Evolutionary conservation across 2,888 invertebrate genomes (phyloP).

Genomic region (Latheticus oryzae): DNA sequence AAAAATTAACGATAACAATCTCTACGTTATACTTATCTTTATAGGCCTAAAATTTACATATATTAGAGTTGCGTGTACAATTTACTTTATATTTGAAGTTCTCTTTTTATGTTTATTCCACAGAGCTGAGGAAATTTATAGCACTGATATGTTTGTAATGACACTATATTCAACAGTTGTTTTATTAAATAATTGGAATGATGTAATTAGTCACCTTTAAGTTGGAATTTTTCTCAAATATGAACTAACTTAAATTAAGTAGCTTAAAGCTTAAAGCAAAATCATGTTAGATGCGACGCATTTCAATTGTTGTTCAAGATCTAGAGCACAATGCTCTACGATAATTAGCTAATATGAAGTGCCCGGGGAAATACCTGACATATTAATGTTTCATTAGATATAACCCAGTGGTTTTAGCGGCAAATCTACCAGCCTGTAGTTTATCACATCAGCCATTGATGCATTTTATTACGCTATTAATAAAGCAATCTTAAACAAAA

Average conservation of each 20-base stretch:
- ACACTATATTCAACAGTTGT: conserved; percentile 23
- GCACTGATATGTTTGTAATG: conserved; percentile 10
- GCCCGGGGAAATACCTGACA: conserved; percentile 33
- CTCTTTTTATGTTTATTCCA: conserved; percentile 17
- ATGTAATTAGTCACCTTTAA: conserved; percentile 2
- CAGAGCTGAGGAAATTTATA: conserved; percentile 18
- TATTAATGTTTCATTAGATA: conserved; percentile 30
- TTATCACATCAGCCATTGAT: conserved; percentile 33
- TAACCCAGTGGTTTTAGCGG: conserved; percentile 28
- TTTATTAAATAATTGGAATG: conserved; percentile 8
- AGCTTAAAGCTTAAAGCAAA: conserved; percentile 5
- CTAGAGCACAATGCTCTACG: conserved; percentile 16
- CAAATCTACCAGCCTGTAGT: conserved; percentile 28
- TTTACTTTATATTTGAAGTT: conserved; percentile 17
- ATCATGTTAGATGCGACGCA: conserved; percentile 9
- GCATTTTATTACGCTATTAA: conserved; percentile 36
- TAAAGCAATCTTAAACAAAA: conserved; percentile 1
- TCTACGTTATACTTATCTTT: conserved; percentile 37
- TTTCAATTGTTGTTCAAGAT: conserved; percentile 27
- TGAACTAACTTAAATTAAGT: not conserved
- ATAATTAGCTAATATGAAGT: conserved; percentile 31
- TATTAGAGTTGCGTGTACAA: conserved; percentile 38
- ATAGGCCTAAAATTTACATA: conserved; percentile 37
- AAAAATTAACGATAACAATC: conserved; percentile 33
- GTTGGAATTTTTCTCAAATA: no score